A percentile compares a stretch with the other conserved stretches of the same genome.
Conservation (phyloP, 2,797 vertebrate genomes). For the Valencia hispanica region DNA sequence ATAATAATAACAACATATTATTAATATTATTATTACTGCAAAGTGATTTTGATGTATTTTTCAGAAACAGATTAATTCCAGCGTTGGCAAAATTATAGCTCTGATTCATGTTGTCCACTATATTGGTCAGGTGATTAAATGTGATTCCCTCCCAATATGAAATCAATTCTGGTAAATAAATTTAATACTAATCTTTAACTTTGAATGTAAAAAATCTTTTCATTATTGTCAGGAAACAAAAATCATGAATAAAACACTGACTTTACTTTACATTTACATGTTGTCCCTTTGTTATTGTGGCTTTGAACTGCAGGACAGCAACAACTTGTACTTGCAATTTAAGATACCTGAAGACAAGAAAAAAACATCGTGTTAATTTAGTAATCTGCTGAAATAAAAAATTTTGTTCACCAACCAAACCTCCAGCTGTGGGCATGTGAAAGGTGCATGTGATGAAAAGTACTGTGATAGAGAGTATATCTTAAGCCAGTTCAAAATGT, state of each 20-base stretch:
- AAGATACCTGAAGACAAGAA: constrained; percentile 8
- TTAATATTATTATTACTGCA: background rate
- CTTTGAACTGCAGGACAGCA: background rate
- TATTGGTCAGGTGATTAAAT: background rate
- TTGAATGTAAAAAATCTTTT: constrained; percentile 22
- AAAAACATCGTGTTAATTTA: background rate
- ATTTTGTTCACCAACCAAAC: background rate
- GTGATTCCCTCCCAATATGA: background rate
- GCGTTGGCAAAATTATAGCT: background rate
- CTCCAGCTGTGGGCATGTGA: background rate
- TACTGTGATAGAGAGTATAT: constrained; percentile 7
- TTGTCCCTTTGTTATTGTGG: background rate
- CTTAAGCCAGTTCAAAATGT: constrained; percentile 16
- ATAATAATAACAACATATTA: too few relatives aligned
- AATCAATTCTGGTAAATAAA: background rate
- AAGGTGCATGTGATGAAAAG: constrained; percentile 19
- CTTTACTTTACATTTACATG: background rate
- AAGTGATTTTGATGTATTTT: background rate
- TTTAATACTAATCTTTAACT: background rate
- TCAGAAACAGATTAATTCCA: background rate
- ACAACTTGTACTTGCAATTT: background rate
- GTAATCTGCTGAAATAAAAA: constrained; percentile 19
- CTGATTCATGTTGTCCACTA: background rate
- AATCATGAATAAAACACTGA: background rate
- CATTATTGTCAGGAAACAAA: too few relatives aligned